Evolutionary conservation across 92 coral and sea anemone genomes (phyloP), one percentile per base, ranked within the genome.

Genomic region (Porites evermanni): DNA sequence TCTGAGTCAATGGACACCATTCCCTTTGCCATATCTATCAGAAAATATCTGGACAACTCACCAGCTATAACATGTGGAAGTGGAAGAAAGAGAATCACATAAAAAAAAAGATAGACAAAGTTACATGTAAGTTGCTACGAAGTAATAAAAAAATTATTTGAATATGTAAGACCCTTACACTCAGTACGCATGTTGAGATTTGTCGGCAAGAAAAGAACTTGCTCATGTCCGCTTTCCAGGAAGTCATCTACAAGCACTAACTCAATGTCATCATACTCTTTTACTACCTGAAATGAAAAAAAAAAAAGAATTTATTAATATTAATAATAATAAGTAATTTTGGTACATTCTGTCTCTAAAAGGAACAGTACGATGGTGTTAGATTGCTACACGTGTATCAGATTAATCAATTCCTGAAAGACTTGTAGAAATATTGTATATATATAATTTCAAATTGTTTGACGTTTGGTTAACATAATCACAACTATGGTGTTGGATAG

Each of bases 201-300:
- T 3, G 47, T 26, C 16, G 78, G 79, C 23, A 96, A 78, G 20
- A 96, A 75, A 12, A 94, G 81, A 12, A 89, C 78, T 77, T 96
- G 98, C 20, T 91, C 93, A 47, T 79, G 87, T 70, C 98, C 98
- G 52, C 69, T 86, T 70, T 88, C 93, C 84, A 94, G 79, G 74
- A 94, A 94, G 86, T 96, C 98, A 84, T 92, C 98, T 72, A 82
- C 50, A 19, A 94, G 85, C 64, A 92, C 17, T 10, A 50, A 13
- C 12, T 67, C 81, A 70, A 79, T 64, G 54, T 63, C 84, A 38
- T 83, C 58, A 93, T 89, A 92, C 23, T 89, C 87, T 88, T 89
- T 83, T 13, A 96, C 51, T 53, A 96, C 86, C 92, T 94, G 74
- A 17, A 75, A 70, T 8, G 12, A 75, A 13, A 38, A 38, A 38